Evolutionary conservation across 2,888 invertebrate species (phyloP), one percentile per base, ranked within the genome.

Genomic region (Yponomeuta malinellus): DNA sequence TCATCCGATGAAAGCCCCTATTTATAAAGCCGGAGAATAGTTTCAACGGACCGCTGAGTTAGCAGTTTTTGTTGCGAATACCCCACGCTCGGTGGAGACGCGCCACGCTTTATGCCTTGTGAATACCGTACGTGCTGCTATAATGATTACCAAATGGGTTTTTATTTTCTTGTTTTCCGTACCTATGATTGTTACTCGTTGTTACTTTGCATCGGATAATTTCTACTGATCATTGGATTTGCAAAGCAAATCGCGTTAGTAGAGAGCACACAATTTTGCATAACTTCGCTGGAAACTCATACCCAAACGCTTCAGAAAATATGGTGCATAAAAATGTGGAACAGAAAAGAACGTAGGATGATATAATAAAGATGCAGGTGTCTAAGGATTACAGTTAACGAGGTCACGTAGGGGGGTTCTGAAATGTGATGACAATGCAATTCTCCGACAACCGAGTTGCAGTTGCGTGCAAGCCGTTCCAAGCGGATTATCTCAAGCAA

Each of bases 361-460:
- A 10, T 48, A 68, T 52, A 68, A 63, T 68, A 68, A 87, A 87
- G 85, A 87, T 37, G 87, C 89, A 90, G 90, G 88, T 90, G 90
- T 84, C 83, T 82, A 74, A 82, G 88, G 88, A 88, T 90, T 90
- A 89, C 86, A 73, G 79, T 74, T 88, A 87, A 91, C 91, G 82
- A 86, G 83, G 85, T 90, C 91, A 91, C 91, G 91, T 91, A 82
- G 70, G 74, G 43, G 74, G 72, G 78, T 77, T 78, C 83, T 86
- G 85, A 86, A 83, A 89, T 87, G 90, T 84, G 88, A 87, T 86
- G 91, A 89, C 90, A 89, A 76, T 85, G 89, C 90, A 89, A 87
- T 88, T 81, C 82, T 79, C 78, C 77, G 78, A 79, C 83, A 64
- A 48, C 70, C 48, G 15, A 78, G 76, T 79, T 79, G 81, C 81